Evolutionary conservation across 2,888 invertebrate species (phyloP), one percentile per base, ranked within the genome.

Genomic region (Tuberolachnus salignus): DNA sequence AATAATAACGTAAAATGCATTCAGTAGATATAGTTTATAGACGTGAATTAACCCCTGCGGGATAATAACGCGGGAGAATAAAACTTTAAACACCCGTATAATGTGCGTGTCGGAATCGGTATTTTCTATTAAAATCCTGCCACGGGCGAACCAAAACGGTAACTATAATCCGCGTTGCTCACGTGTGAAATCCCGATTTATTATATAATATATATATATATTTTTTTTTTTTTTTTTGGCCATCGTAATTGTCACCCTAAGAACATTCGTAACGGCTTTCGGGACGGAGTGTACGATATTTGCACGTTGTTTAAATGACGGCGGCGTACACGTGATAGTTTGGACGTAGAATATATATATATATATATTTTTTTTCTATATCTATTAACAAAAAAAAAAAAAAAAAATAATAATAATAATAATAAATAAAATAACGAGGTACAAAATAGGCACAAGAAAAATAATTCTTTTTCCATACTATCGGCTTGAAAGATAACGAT

Each of bases 61-160:
- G 23, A n/a, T n/a, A 59, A 59, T 71, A 26, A 46, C 19, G 46
- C 9, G 34, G 34, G 71, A 26, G 19, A 49, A 49, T 57, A 59
- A n/a, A 71, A 71, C 46, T 46, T n/a, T 23, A 46, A 71, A 71
- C n/a, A 14, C 14, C 26, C 44, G 19, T 46, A 44, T 23, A 42
- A n/a, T n/a, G n/a, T n/a, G n/a, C 23, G n/a, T 19, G 23, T 59
- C n/a, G 23, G 1, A 8, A 13, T 26, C 26, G 10, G 26, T 71
- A 34, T 72, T 61, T 72, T 72, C 21, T 72, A 51, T 61, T 72
- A 61, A 72, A 61, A 72, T 61, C 49, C 72, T 59, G 72, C 61
- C 59, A 61, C 26, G 19, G 26, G 26, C 46, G 59, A 44, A 49
- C 14, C 44, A 61, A 16, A 72, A 34, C 6, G 14, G 23, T 71